These are phyloP conservation scores for Drosophila pruinosa DNA, from an alignment of 1,140 invertebrate species.

Conservation along the genomic window DNA sequence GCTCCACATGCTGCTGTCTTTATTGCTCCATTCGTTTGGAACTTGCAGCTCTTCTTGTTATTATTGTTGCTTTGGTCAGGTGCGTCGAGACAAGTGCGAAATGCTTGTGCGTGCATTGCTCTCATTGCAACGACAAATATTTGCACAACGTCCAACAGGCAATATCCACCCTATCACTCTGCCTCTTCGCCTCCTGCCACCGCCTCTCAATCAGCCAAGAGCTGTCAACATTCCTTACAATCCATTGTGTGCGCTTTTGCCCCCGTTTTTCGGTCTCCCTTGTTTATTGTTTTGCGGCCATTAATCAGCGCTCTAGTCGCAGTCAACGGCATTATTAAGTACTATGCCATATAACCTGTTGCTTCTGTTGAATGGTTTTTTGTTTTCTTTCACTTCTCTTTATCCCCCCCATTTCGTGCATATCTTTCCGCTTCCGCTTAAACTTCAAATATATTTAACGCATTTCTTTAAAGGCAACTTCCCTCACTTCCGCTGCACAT, in stretches of 20 bases:
- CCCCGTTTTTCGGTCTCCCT: constrained; percentile 40
- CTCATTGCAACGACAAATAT: constrained; percentile 75
- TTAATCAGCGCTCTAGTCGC: constrained; percentile 64
- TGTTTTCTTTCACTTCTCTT: not conserved
- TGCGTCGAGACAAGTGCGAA: constrained; percentile 69
- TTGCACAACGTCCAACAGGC: constrained; percentile 47
- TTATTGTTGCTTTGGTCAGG: constrained; percentile 53
- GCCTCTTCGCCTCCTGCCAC: not conserved
- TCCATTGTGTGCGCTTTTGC: constrained; percentile 26
- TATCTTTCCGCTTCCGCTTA: constrained; percentile 46
- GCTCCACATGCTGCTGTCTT: constrained; percentile 33
- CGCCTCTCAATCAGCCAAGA: not conserved
- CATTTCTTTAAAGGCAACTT: constrained; percentile 16
- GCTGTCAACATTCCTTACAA: constrained; percentile 41
- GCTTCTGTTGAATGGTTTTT: constrained; percentile 8
- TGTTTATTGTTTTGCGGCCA: constrained; percentile 64
- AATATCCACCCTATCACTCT: not conserved
- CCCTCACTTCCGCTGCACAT: constrained; percentile 37
- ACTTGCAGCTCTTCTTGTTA: constrained; percentile 43
- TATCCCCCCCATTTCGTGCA: not conserved
- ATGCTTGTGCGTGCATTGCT: constrained; percentile 75
- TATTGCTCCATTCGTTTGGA: constrained; percentile 33
- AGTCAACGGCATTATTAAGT: constrained; percentile 24
- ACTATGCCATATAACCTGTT: constrained; percentile 32
- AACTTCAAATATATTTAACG: constrained; percentile 16